Base-by-base conservation (phyloP, 2,113 vertebrate species). In the Tor tambroides region DNA sequence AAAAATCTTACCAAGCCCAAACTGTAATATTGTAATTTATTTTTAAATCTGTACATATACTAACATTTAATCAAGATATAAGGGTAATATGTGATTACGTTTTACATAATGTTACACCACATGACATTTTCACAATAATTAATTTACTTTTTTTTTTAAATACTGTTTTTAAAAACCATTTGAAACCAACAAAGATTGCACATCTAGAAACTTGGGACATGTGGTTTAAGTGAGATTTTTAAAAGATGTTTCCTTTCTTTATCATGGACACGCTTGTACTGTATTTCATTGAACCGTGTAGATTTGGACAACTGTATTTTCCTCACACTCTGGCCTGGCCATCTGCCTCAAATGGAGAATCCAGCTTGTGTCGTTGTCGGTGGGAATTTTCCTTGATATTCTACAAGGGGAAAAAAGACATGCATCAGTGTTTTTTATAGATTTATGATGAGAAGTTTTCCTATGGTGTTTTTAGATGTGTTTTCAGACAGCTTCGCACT, bases 301-400 rank as follows among this genome's bases (percentile, higher is more conserved):
- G 35, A 6, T 75, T 75, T 75, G 71, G 5, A 43, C 23, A 75
- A 14, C 79, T n/a, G 11, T 21, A 12, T 9, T 80, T 43, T 19
- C 85, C 35, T 26, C 26, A 43, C 28, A 1, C 15, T 77, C 35
- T 76, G 12, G 23, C 38, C 35, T 87, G 41, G 71, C 80, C 11
- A 65, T 77, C n/a, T 79, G 81, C 74, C n/a, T 72, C 51, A 19
- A 51, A 65, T 81, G n/a, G 80, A 81, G 59, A 65, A 81, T 87
- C 38, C 54, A 83, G 49, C 61, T 46, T 86, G 23, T 83, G 35
- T 61, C 56, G 6, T 83, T 85, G 38, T 67, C 19, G 51, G 32
- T 78, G 59, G 17, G 32, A 71, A 23, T 59, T 63, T 65, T 46
- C 56, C 56, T 85, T 38, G 59, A 43, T 81, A 65, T 76, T 65